Conservation (phyloP, 2,113 vertebrate genomes). For the Elachura formosa region DNA sequence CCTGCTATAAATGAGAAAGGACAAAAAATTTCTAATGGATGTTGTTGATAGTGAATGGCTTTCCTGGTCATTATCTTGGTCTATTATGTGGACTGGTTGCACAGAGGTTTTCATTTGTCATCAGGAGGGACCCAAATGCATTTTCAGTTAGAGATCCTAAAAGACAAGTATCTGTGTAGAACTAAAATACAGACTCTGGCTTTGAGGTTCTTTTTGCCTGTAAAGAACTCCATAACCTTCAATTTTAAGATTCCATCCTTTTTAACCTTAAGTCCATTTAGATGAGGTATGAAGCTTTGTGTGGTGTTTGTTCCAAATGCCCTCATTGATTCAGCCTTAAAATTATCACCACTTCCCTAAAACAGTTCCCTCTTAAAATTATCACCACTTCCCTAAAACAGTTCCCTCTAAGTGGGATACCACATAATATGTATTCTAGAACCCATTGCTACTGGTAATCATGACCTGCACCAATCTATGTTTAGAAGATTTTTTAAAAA, state of each 20-base stretch:
- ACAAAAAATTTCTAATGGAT: background rate
- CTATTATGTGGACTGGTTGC: rapidly evolving
- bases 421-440: background rate
- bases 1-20: background rate
- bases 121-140: background rate
- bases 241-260: background rate
- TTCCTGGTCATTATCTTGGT: background rate
- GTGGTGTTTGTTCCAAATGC: background rate
- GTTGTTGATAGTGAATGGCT: background rate
- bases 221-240: background rate
- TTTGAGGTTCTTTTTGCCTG: background rate
- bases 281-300: background rate
- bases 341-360: background rate
- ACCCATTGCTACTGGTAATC: background rate
- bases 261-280: background rate
- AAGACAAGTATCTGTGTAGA: background rate
- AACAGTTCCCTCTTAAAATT: background rate
- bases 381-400: background rate
- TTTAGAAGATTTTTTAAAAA: background rate
- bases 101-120: background rate
- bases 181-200: background rate
- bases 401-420: background rate
- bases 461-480: background rate
- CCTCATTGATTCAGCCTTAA: background rate
- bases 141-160: background rate